Conservation (phyloP, 2,888 invertebrate genomes). For the Leptinotarsa peninsularis region DNA sequence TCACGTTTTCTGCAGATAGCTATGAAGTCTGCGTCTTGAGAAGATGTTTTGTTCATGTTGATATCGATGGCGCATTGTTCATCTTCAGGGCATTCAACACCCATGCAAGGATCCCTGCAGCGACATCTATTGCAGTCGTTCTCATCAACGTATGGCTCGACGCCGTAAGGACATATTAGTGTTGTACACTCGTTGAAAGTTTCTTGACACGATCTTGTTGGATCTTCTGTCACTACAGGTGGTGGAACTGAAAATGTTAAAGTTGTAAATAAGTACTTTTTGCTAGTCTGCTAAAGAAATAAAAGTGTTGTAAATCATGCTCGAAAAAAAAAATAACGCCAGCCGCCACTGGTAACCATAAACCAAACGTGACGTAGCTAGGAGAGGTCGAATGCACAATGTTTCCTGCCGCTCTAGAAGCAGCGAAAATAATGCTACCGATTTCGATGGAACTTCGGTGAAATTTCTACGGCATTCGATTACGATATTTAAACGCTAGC, state of each 20-base stretch:
- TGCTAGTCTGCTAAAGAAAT: too few relatives aligned
- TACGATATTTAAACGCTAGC: too few relatives aligned
- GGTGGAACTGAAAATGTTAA: constrained; percentile 37
- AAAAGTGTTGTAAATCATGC: too few relatives aligned
- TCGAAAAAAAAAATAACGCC: too few relatives aligned
- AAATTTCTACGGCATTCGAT: too few relatives aligned
- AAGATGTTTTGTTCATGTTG: constrained; percentile 62
- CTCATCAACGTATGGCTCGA: constrained; percentile 72
- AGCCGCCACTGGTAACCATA: too few relatives aligned
- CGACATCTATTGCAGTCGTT: constrained; percentile 79
- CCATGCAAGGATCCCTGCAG: constrained; percentile 81
- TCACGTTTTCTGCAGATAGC: constrained; percentile 76
- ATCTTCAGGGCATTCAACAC: constrained; percentile 71
- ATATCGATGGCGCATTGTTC: constrained; percentile 78
- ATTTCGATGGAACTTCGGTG: too few relatives aligned
- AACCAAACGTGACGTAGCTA: too few relatives aligned
- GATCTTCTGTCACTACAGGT: constrained; percentile 57
- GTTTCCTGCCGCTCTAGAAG: too few relatives aligned
- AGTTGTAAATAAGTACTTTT: neutral
- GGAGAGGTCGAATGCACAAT: too few relatives aligned
- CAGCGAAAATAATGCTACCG: too few relatives aligned
- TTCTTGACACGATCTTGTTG: constrained; percentile 66
- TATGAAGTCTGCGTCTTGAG: constrained; percentile 65
- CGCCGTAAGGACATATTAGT: constrained; percentile 79
- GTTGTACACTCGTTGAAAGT: constrained; percentile 73